Evolutionary conservation across 2,888 invertebrate species (phyloP), one percentile per base, ranked within the genome.

Genomic region (Ochlodes sylvanus): DNA sequence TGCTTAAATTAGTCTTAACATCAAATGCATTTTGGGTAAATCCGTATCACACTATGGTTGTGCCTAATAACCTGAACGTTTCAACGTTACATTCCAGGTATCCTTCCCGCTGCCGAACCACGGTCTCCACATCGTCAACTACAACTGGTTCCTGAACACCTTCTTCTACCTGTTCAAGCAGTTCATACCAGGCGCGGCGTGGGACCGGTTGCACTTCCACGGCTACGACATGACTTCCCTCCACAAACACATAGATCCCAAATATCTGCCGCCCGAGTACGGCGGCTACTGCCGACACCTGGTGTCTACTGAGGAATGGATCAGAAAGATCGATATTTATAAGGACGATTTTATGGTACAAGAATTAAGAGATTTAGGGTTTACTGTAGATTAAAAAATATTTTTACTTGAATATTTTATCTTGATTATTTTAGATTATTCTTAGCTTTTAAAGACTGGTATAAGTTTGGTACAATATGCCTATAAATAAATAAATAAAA

Each of bases 161-260:
- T 94, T 96, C 67, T 96, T 95, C 83, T 95, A 95, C 73, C 92
- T 97, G 41, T 97, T 97, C 84, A 97, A 96, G 81, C 97, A 97
- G 15, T 94, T 97, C 70, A 90, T 97, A 44, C 95, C 95, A 68
- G 88, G 94, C 7, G 88, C 94, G 6, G 96, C 96, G 88, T 94
- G 94, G 80, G 92, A 94, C 56, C 87, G 90, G 0, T 74, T 92
- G 1, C 84, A 87, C 73, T 93, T 92, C 78, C 92, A 92, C 69
- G 91, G 91, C 1, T 83, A 83, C 41, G 87, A 89, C 60, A 82
- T 90, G 77, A 75, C 72, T 10, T 90, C 91, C 0, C 85, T 93
- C 34, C 91, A 90, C 70, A 83, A 82, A 61, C 84, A 86, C 68
- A 87, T 92, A 50, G 80, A 86, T 61, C 89, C 90, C 0, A 78